Evolutionary conservation across 2,113 vertebrate genomes (phyloP), one percentile per base, ranked within the genome.

Genomic region (Lynx canadensis): DNA sequence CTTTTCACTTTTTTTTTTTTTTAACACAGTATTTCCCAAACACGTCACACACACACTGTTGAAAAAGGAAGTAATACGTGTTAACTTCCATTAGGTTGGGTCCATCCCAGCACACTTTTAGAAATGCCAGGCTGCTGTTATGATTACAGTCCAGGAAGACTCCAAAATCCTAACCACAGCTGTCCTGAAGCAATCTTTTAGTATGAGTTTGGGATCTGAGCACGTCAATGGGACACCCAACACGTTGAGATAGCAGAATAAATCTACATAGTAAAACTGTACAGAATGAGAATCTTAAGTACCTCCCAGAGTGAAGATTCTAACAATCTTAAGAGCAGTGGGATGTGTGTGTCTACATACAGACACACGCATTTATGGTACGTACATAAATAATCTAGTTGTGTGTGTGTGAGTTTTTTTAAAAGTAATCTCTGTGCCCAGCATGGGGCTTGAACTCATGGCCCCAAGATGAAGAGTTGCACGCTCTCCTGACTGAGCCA

Each of bases 71-170:
- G 33, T 14, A 23, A 0, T 7, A 31, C 19, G 9, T n/a, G 12
- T 27, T 19, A 12, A n/a, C 41, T n/a, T 63, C 52, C 31, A 0
- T 7, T 9, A 2, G 1, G 12, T 36, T 16, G 33, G 7, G 10
- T 9, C 38, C 23, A 29, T 15, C 23, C 31, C 29, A 7, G 16
- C 9, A 0, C 1, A 9, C 45, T 38, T 48, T 57, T 14, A 14
- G 31, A 81, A 45, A 27, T 6, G 11, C n/a, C 45, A 41, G n/a
- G 4, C 9, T 1, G 1, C 19, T 3, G 4, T 5, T 29, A 4
- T 3, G n/a, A 13, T 16, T 45, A 9, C n/a, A 41, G 4, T 29
- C 68, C 36, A 10, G 31, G 23, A n/a, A 85, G 81, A 21, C 7
- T 41, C 27, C 36, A 55, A 9, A 19, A 38, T 36, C 11, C 18